These are phyloP conservation scores for Drosophila prosaltans DNA, from an alignment of 1,140 invertebrate species.

Conservation along the genomic window DNA sequence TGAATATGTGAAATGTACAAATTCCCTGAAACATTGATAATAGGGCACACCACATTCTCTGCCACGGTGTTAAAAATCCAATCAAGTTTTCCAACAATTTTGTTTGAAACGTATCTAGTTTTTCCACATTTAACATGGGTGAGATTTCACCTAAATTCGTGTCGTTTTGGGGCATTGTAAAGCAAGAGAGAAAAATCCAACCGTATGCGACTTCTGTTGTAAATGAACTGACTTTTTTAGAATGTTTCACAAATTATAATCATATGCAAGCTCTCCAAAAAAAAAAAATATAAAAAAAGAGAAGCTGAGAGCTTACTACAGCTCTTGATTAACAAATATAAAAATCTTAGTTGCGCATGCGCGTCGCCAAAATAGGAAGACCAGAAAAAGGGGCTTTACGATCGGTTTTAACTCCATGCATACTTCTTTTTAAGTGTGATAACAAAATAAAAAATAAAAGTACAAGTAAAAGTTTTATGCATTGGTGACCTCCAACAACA, in stretches of 20 bases:
- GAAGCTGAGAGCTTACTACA: slow-evolving; percentile 5
- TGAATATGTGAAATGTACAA: slow-evolving; percentile 81
- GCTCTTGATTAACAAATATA: slow-evolving; percentile 7
- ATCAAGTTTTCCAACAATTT: slow-evolving; percentile 83
- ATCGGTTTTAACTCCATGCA: neutral
- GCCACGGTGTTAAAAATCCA: slow-evolving; percentile 88
- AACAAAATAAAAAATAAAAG: neutral
- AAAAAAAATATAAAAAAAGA: neutral
- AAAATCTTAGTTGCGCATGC: slow-evolving; percentile 10
- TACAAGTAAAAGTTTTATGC: slow-evolving; percentile 5
- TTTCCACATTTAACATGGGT: slow-evolving; percentile 59
- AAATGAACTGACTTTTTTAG: slow-evolving; percentile 67
- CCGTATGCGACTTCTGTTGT: slow-evolving; percentile 55
- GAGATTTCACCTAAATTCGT: slow-evolving; percentile 47
- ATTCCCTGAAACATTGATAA: slow-evolving; percentile 85
- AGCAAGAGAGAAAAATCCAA: slow-evolving; percentile 42
- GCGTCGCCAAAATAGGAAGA: neutral
- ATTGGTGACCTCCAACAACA: neutral
- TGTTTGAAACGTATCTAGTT: slow-evolving; percentile 57
- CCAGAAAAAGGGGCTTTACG: neutral
- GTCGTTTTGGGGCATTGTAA: slow-evolving; percentile 19
- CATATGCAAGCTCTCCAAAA: slow-evolving; percentile 52
- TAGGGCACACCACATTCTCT: slow-evolving; percentile 87
- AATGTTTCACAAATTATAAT: slow-evolving; percentile 52
- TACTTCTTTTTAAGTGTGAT: neutral